These are phyloP conservation scores for Taenioides sp. DNA, from an alignment of 2,797 vertebrate genomes.

Conservation along the genomic window DNA sequence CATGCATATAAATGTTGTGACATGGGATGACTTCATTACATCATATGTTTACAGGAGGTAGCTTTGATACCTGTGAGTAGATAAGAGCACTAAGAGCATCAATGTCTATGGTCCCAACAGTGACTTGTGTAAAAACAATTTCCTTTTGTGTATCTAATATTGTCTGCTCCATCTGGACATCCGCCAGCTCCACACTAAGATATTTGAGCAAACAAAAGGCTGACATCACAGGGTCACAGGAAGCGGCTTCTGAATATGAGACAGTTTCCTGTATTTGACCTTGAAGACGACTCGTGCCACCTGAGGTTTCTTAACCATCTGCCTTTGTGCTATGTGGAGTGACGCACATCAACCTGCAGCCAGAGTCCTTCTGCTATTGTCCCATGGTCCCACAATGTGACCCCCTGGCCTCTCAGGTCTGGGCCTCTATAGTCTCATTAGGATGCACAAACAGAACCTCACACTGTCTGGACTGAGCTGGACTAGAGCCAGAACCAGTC, in stretches of 20 bases:
- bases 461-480: conserved; percentile 58
- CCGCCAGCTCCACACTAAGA: conserved; percentile 37
- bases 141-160: conserved; percentile 17
- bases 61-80: conserved; percentile 33
- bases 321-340: conserved; percentile 57
- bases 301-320: conserved; percentile 58
- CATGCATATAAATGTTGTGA: conserved; percentile 1
- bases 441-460: conserved; percentile 62
- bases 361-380: conserved; percentile 35
- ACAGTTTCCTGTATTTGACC: conserved; percentile 66
- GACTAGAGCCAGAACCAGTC: conserved; percentile 54
- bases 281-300: conserved; percentile 57
- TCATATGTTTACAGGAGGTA: conserved; percentile 35
- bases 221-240: conserved; percentile 60
- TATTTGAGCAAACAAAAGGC: conserved; percentile 62
- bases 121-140: conserved; percentile 26
- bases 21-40: conserved; percentile 5
- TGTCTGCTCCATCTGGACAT: conserved; percentile 44
- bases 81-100: conserved; percentile 5
- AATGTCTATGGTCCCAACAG: conserved; percentile 1
- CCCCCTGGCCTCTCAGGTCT: conserved; percentile 41
- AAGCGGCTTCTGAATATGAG: conserved; percentile 51
- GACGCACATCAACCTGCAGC: conserved; percentile 58
- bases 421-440: conserved; percentile 61
- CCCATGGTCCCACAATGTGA: conserved; percentile 20